Percentiles rank a stretch among this genome's conserved stretches.
Conservation (phyloP, 2,797 vertebrate species). For the Gadopsis bispinosus region DNA sequence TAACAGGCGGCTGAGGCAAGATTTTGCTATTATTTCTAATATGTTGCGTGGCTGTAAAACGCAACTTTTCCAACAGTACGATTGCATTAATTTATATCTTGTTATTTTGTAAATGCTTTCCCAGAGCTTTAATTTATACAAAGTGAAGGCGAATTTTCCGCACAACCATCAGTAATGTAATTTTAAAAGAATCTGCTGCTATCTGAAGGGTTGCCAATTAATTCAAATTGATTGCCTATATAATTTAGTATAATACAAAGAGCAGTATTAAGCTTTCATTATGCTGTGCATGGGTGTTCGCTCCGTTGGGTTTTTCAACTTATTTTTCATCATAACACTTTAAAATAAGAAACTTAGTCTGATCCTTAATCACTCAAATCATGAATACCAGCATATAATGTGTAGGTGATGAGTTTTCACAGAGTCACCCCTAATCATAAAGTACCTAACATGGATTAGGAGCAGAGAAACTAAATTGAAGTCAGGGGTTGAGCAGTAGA, state of each 20-base stretch:
- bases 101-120: slow-evolving; percentile 87
- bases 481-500: slow-evolving; percentile 71
- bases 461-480: slow-evolving; percentile 64
- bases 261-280: slow-evolving; percentile 74
- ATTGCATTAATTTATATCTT: slow-evolving; percentile 96
- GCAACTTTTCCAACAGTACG: slow-evolving; percentile 93
- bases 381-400: slow-evolving; percentile 47
- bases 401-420: slow-evolving; percentile 67
- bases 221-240: slow-evolving; percentile 77
- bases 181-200: slow-evolving; percentile 75
- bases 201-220: slow-evolving; percentile 77
- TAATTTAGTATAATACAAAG: slow-evolving; percentile 76
- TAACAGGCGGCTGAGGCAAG: slow-evolving; percentile 88
- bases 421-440: slow-evolving; percentile 60
- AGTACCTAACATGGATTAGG: slow-evolving; percentile 72
- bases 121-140: slow-evolving; percentile 85
- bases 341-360: slow-evolving; percentile 44
- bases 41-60: slow-evolving; percentile 95
- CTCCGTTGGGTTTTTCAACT: slow-evolving; percentile 55
- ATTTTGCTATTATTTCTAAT: slow-evolving; percentile 96
- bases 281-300: slow-evolving; percentile 52
- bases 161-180: slow-evolving; percentile 79
- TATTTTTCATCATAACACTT: slow-evolving; percentile 63
- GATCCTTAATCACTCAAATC: slow-evolving; percentile 61
- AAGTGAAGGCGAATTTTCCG: slow-evolving; percentile 78